Base-by-base conservation (phyloP, 2,888 invertebrate genomes). In the Polymixis flavicincta region DNA sequence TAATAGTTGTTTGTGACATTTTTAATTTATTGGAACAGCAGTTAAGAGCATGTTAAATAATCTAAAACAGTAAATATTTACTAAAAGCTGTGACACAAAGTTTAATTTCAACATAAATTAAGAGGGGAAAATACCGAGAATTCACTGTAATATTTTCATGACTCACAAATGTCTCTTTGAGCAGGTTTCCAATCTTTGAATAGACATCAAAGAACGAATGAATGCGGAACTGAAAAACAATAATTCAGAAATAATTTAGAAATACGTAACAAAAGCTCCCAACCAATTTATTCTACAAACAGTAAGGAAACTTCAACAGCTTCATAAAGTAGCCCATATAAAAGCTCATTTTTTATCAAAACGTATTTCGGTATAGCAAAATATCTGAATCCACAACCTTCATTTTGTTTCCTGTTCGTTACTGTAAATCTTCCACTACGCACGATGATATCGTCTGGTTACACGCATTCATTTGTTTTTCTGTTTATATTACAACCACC, bases 401-500 rank as follows among this genome's bases (percentile, higher is more conserved):
- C 83, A 71, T 25, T 57, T 63, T 52, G 22, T 59, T 85, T 85
- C 82, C 77, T 82, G 55, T 48, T 19, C 22, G 42, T 60, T 67
- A 61, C 22, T 85, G 77, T 82, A 82, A 82, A 73, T 73, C 52
- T 82, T 61, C 73, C 52, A 59, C 59, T 59, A 71, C 67, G 64
- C 85, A 64, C 64, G 25, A 59, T 48, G 2, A 55, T 9, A 67
- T 52, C 71, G 48, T 67, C 60, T 74, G 48, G 71, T 61, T 83
- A 76, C 59, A 73, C 75, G 60, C 61, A 68, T 65, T 59, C 13
- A 42, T 76, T 69, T 85, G 60, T 83, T 83, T 76, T 71, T 79
- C 64, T 84, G 86, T 84, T 86, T 86, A 84, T 57, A 48, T 76
- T 66, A 86, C 71, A 70, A 74, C 75, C 28, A 25, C 57, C 54